Evolutionary conservation across 2,888 invertebrate species (phyloP).

Genomic region (Lepidochitona cinerea): DNA sequence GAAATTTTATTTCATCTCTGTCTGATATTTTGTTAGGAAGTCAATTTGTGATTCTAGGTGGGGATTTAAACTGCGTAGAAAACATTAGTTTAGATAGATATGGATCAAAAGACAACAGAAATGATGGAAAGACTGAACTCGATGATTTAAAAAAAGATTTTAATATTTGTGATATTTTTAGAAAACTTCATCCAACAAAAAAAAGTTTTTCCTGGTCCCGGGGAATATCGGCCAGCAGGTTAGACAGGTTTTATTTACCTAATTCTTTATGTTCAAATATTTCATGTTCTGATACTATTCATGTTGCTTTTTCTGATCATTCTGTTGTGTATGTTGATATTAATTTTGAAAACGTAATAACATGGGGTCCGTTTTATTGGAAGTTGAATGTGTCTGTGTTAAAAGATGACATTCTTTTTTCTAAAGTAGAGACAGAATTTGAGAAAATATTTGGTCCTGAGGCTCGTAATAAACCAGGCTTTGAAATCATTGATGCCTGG

Average conservation of each 20-base stretch:
- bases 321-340: neutral
- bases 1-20: neutral
- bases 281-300: neutral
- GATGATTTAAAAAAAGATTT: slow-evolving; percentile 14
- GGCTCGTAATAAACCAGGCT: too few relatives aligned
- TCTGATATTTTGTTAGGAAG: neutral
- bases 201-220: neutral
- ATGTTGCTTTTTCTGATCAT: neutral
- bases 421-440: too few relatives aligned
- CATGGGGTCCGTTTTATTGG: neutral
- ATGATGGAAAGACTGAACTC: slow-evolving; percentile 8
- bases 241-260: neutral
- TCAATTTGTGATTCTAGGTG: slow-evolving; percentile 13
- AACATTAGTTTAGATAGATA: slow-evolving; percentile 18
- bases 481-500: neutral
- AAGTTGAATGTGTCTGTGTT: neutral
- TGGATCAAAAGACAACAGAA: slow-evolving; percentile 16
- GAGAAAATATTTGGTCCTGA: too few relatives aligned
- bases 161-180: slow-evolving; percentile 17
- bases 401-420: neutral
- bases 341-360: neutral
- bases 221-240: neutral
- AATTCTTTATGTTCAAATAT: neutral
- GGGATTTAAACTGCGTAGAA: slow-evolving; percentile 27
- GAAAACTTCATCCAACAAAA: slow-evolving; percentile 14